Conservation (phyloP, 1,140 invertebrate genomes). For the Agrilus planipennis region DNA sequence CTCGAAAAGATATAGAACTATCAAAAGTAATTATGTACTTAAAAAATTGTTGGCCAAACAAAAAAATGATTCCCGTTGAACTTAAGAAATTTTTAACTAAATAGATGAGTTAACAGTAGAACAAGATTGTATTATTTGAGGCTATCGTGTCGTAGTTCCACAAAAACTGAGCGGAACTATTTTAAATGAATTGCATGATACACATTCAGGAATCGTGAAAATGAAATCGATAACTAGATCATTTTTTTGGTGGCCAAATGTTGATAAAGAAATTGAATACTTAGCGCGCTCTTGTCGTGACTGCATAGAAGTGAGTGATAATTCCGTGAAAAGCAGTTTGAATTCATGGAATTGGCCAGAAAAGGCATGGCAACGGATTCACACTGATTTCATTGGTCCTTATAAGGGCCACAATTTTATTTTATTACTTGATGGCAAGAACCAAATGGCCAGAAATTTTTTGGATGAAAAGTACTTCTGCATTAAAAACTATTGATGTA, state of each 20-base stretch:
- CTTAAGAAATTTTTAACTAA: too few relatives aligned
- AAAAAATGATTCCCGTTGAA: too few relatives aligned
- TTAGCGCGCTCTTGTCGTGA: slow-evolving; percentile 10
- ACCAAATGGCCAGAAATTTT: slow-evolving; percentile 13
- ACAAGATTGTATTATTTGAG: slow-evolving; percentile 18
- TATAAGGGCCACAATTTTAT: neutral
- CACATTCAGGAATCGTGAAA: slow-evolving; percentile 33
- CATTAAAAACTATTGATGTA: slow-evolving; percentile 12
- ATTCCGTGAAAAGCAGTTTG: slow-evolving; percentile 3
- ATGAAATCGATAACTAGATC: slow-evolving; percentile 33
- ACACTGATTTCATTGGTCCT: slow-evolving; percentile 7
- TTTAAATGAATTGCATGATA: slow-evolving; percentile 29
- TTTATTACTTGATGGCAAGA: too few relatives aligned
- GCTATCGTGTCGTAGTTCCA: slow-evolving; percentile 31
- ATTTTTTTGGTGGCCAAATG: slow-evolving; percentile 35
- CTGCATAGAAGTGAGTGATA: slow-evolving; percentile 1
- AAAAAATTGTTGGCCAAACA: too few relatives aligned
- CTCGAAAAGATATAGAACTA: too few relatives aligned
- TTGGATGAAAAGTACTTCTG: slow-evolving; percentile 9
- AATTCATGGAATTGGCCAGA: slow-evolving; percentile 17
- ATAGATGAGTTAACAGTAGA: slow-evolving; percentile 16
- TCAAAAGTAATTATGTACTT: too few relatives aligned
- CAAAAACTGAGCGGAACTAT: slow-evolving; percentile 14
- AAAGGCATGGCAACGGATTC: slow-evolving; percentile 31
- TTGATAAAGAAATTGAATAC: slow-evolving; percentile 32